Conservation (phyloP, 2,888 invertebrate species). For the Drosophila anomalata region DNA sequence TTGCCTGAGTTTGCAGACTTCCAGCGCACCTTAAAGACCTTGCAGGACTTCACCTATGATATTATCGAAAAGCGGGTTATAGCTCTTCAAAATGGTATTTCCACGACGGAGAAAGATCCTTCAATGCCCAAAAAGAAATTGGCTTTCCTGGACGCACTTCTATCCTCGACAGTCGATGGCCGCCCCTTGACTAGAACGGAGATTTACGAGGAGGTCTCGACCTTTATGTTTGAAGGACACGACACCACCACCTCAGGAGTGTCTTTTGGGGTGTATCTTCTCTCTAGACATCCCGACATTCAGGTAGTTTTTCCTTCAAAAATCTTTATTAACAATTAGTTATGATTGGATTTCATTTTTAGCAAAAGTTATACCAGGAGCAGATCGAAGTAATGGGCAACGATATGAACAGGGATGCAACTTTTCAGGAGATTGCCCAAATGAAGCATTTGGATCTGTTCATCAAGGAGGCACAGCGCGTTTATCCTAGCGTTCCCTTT, state of each 20-base stretch:
- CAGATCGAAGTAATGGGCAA: slow-evolving; percentile 84
- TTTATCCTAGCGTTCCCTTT: slow-evolving; percentile 82
- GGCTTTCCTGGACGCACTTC: slow-evolving; percentile 80
- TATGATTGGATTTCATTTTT: neutral
- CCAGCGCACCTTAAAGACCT: slow-evolving; percentile 77
- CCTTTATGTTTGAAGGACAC: slow-evolving; percentile 85
- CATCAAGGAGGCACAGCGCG: slow-evolving; percentile 78
- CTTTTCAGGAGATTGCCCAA: slow-evolving; percentile 74
- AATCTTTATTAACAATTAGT: too few relatives aligned
- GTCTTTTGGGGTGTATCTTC: slow-evolving; percentile 84
- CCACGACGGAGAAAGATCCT: slow-evolving; percentile 32
- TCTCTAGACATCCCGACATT: slow-evolving; percentile 85
- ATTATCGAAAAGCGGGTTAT: slow-evolving; percentile 78
- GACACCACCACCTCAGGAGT: slow-evolving; percentile 87
- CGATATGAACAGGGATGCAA: slow-evolving; percentile 70
- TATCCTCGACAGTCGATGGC: slow-evolving; percentile 76
- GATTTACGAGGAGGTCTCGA: slow-evolving; percentile 82
- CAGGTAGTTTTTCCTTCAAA: slow-evolving; percentile 82
- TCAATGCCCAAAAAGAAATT: slow-evolving; percentile 59
- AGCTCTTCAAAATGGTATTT: slow-evolving; percentile 11
- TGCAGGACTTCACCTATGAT: slow-evolving; percentile 82
- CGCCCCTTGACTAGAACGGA: slow-evolving; percentile 70
- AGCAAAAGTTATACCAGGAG: slow-evolving; percentile 85
- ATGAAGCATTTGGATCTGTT: slow-evolving; percentile 82
- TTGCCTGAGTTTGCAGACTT: slow-evolving; percentile 85